Conservation (phyloP, 2,888 invertebrate genomes). For the Lochmaea crataegi region DNA sequence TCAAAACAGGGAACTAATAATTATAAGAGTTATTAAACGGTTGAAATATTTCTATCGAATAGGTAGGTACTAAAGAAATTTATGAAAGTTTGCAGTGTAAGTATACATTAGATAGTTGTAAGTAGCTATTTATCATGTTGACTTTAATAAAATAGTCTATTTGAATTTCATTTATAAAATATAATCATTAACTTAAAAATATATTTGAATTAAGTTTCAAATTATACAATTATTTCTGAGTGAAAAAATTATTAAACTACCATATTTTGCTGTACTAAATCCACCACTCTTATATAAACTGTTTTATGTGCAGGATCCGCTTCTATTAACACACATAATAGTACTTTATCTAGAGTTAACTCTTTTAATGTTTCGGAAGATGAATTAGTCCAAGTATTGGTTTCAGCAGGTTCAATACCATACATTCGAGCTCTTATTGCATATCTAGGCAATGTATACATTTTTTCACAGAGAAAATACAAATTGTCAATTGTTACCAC, state of each 20-base stretch:
- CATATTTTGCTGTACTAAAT: background rate
- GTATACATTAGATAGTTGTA: too few relatives aligned
- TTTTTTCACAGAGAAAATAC: conserved; percentile 38
- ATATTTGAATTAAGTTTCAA: too few relatives aligned
- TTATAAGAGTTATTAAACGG: too few relatives aligned
- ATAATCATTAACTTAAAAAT: too few relatives aligned
- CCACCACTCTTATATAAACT: conserved; percentile 32
- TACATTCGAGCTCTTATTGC: conserved; percentile 40
- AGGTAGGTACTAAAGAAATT: too few relatives aligned
- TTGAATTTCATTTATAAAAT: too few relatives aligned
- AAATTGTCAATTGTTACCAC: conserved; percentile 28
- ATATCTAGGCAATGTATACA: conserved; percentile 37
- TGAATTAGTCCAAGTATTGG: conserved; percentile 31
- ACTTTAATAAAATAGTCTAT: too few relatives aligned
- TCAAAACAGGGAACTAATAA: too few relatives aligned
- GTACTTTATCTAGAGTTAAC: conserved; percentile 32
- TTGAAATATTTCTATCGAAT: too few relatives aligned
- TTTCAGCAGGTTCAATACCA: conserved; percentile 35
- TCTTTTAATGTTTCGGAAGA: conserved; percentile 35
- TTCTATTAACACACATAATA: conserved; percentile 34
- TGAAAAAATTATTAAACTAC: conserved; percentile 3
- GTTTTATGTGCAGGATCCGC: conserved; percentile 28
- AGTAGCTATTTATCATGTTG: too few relatives aligned
- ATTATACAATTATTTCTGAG: background rate
- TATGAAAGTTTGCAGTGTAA: too few relatives aligned